Conservation (phyloP, 1,140 invertebrate genomes). For the Anastatus disparis region DNA sequence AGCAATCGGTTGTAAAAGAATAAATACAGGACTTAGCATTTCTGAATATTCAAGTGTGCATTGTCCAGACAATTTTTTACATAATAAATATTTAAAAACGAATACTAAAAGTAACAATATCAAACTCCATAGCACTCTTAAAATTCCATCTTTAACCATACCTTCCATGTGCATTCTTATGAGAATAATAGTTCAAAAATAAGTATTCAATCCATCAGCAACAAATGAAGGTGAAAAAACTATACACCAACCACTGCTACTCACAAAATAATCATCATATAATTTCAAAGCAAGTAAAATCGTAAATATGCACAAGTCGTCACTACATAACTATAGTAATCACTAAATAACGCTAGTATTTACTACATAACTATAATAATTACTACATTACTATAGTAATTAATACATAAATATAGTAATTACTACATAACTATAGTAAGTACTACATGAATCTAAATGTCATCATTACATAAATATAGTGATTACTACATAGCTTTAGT, state of each 20-base stretch:
- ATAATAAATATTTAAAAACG: conserved; percentile 92
- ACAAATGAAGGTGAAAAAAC: conserved; percentile 92
- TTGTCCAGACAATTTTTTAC: conserved; percentile 85
- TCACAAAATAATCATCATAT: conserved; percentile 71
- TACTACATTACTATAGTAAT: too few species aligned
- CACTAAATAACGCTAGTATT: too few species aligned
- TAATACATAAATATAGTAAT: too few species aligned
- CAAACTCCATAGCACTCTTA: conserved; percentile 86
- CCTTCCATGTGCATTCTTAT: conserved; percentile 89
- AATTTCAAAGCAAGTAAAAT: conserved; percentile 82
- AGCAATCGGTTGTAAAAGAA: conserved; percentile 88
- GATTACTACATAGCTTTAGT: too few species aligned
- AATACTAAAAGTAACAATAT: conserved; percentile 86
- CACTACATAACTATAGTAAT: too few species aligned
- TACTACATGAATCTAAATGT: too few species aligned
- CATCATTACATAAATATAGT: too few species aligned
- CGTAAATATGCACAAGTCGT: too few species aligned
- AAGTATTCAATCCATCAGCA: conserved; percentile 91
- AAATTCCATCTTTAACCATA: conserved; percentile 78
- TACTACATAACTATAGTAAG: too few species aligned
- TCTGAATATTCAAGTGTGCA: conserved; percentile 88
- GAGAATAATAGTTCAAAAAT: conserved; percentile 94
- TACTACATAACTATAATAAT: too few species aligned
- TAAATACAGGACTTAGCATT: conserved; percentile 91
- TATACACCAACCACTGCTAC: conserved; percentile 78